These are phyloP conservation scores for Bovichtus diacanthus DNA, from an alignment of 2,797 vertebrate species.

Conservation along the genomic window DNA sequence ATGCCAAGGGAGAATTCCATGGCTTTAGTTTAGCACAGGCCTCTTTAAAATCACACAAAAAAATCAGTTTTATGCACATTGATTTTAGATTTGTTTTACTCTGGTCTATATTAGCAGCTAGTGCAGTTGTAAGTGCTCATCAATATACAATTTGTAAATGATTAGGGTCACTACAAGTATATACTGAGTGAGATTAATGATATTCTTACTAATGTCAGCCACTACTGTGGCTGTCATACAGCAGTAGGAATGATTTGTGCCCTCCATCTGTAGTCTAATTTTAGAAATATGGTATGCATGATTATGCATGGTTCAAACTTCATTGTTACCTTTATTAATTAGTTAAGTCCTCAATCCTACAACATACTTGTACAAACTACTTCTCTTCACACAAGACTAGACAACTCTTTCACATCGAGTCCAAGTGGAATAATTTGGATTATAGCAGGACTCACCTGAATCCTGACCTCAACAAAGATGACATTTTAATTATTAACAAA, in stretches of 20 bases:
- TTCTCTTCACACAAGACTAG: constrained; percentile 1
- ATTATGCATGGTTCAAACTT: constrained; percentile 29
- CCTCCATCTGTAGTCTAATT: constrained; percentile 34
- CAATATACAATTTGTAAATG: constrained; percentile 5
- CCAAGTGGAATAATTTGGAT: neutral
- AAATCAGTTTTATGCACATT: neutral
- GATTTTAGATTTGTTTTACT: neutral
- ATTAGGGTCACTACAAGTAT: constrained; percentile 11
- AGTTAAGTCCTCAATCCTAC: neutral
- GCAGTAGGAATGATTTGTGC: constrained; percentile 28
- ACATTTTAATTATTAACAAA: neutral
- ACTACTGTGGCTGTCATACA: neutral
- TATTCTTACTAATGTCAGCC: constrained; percentile 4
- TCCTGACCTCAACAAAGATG: neutral
- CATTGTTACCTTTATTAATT: constrained; percentile 21
- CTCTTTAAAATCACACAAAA: neutral
- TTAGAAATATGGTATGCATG: constrained; percentile 19
- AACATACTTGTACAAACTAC: neutral
- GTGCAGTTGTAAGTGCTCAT: neutral
- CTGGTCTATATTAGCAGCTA: neutral
- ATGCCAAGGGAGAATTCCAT: neutral
- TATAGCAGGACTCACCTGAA: neutral
- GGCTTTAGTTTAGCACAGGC: neutral
- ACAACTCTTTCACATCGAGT: neutral
- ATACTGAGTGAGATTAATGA: constrained; percentile 7